Percentiles rank a stretch among this genome's conserved stretches.
phyloP scores from a whole-genome alignment of 2,888 invertebrate species.

The Leptinotarsa peninsularis region DNA sequence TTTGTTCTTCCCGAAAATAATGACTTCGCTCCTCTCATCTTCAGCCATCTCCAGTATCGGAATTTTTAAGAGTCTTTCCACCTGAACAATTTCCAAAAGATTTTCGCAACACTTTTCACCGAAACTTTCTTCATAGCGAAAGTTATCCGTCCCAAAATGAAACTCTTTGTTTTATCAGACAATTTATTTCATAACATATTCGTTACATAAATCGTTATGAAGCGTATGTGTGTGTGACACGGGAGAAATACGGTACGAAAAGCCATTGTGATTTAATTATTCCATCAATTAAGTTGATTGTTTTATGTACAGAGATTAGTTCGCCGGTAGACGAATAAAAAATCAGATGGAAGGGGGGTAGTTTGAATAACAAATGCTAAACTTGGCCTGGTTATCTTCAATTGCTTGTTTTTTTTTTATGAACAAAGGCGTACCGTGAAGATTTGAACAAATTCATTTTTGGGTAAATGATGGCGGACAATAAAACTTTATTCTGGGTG shows the following conservation, averaged over 20 bases:
- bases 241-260: conserved; percentile 50
- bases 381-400: background rate
- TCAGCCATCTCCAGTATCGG: background rate
- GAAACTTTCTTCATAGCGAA: background rate
- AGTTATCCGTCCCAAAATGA: conserved; percentile 32
- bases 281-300: conserved; percentile 3
- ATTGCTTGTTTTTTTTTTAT: background rate
- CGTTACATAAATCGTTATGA: conserved; percentile 49
- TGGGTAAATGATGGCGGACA: too few species aligned
- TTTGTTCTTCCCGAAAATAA: background rate
- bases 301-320: background rate
- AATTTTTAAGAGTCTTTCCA: background rate
- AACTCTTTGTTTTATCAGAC: conserved; percentile 38
- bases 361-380: background rate
- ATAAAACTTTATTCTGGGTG: too few species aligned
- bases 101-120: background rate
- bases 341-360: background rate
- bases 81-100: background rate
- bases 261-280: conserved; percentile 43
- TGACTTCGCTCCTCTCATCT: background rate
- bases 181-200: conserved; percentile 51
- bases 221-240: conserved; percentile 40
- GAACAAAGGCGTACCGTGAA: background rate
- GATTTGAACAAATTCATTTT: too few species aligned
- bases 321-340: background rate